These are phyloP conservation scores for Dryococelus australis DNA, from an alignment of 2,888 invertebrate species.

Conservation along the genomic window DNA sequence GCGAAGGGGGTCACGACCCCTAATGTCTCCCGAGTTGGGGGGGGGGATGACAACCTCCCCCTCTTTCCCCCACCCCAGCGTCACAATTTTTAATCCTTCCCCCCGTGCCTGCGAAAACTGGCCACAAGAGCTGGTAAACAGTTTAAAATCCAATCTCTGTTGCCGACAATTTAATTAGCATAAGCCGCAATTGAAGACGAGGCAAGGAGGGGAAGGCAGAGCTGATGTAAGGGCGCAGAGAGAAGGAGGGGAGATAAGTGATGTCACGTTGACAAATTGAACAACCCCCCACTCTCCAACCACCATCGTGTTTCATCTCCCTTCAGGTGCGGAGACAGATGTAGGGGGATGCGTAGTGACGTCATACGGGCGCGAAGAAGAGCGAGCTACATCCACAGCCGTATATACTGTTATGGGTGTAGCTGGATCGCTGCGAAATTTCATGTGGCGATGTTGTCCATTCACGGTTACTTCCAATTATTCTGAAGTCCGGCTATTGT, in stretches of 20 bases:
- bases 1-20: neutral
- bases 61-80: neutral
- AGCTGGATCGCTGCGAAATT: too few relatives aligned
- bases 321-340: neutral
- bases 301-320: neutral
- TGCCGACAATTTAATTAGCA: neutral
- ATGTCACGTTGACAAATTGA: slow-evolving; percentile 16
- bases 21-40: too few relatives aligned
- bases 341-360: neutral
- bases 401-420: too few relatives aligned
- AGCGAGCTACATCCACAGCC: neutral
- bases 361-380: neutral
- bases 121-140: neutral
- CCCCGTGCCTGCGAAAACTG: neutral
- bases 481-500: too few relatives aligned
- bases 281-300: neutral
- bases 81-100: neutral
- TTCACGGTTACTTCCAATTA: too few relatives aligned
- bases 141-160: neutral
- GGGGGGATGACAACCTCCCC: neutral
- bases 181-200: neutral
- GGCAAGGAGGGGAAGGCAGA: neutral
- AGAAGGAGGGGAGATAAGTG: neutral
- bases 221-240: neutral
- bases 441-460: too few relatives aligned